Evolutionary conservation across 2,888 invertebrate genomes (phyloP).

Genomic region (Ophraella communa): DNA sequence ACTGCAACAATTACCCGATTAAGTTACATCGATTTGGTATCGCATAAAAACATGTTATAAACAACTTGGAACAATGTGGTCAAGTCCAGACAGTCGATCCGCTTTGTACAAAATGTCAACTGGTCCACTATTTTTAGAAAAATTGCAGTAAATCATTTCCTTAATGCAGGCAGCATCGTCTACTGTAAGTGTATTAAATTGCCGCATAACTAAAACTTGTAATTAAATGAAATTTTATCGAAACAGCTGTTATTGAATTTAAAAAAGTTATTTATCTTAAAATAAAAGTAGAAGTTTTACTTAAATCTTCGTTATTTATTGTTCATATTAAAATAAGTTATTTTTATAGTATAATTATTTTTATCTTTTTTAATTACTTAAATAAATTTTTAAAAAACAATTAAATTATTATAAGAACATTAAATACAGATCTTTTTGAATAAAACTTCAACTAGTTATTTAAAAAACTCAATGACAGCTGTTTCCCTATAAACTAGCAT

Average conservation of each 20-base stretch:
- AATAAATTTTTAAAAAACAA: no score
- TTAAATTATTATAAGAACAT: no score
- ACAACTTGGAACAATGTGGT: slow-evolving; percentile 11
- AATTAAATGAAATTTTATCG: not conserved
- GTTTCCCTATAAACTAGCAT: no score
- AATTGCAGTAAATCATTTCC: slow-evolving; percentile 6
- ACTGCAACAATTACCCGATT: not conserved
- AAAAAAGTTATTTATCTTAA: no score
- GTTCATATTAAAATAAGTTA: no score
- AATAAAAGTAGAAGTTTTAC: no score
- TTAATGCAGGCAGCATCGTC: not conserved
- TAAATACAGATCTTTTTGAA: no score
- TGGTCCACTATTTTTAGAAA: slow-evolving; percentile 12
- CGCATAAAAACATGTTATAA: not conserved
- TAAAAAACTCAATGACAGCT: no score
- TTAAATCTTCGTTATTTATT: no score
- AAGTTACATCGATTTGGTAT: not conserved
- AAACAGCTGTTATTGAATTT: not conserved
- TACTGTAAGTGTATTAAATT: not conserved
- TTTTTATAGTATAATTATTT: no score
- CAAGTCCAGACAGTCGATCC: slow-evolving; percentile 17
- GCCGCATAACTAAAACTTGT: not conserved
- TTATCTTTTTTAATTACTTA: no score
- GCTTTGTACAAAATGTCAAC: slow-evolving; percentile 21
- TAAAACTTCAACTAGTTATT: no score